Evolutionary conservation across 2,888 invertebrate genomes (phyloP), one percentile per base, ranked within the genome.

Genomic region (Tetramorium bicarinatum): DNA sequence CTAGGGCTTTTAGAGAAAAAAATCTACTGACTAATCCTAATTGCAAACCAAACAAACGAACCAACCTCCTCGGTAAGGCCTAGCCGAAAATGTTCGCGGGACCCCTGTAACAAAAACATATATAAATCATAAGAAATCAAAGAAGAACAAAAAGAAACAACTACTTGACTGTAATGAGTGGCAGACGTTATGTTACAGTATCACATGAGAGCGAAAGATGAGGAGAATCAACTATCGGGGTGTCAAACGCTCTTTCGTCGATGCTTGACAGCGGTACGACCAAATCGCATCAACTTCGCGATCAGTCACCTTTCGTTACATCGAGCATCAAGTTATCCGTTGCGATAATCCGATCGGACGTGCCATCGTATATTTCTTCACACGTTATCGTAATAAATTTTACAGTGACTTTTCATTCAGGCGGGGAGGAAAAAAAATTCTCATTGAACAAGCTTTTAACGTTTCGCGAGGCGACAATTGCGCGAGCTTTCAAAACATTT

Each of bases 21-120:
- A 89, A 87, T 90, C 94, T 94, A 94, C 93, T 89, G 91, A 91
- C 93, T 94, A 94, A 93, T 93, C 91, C 92, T 93, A 94, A 93
- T 93, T 93, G 92, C 92, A 94, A 94, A 93, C 92, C 92, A 93
- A 94, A 93, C 91, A 94, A 94, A 94, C 91, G 93, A 94, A 95
- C 94, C 92, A 94, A 94, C 94, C 94, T 94, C 94, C 94, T 94
- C 94, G 93, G 93, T 93, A 94, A 93, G 94, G 94, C 94, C 94
- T 94, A 93, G 94, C 92, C 91, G 94, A 94, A 94, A 93, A 94
- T 93, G 94, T 93, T 93, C 94, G 94, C 92, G 94, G 93, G 92
- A 92, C 92, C 92, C 94, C 94, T 95, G 94, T 92, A 94, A 95
- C 94, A 95, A 94, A 95, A 95, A 94, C 89, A 93, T 93, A 92